phyloP scores from a whole-genome alignment of 2,888 invertebrate genomes.

The Drosophila paucipuncta region DNA sequence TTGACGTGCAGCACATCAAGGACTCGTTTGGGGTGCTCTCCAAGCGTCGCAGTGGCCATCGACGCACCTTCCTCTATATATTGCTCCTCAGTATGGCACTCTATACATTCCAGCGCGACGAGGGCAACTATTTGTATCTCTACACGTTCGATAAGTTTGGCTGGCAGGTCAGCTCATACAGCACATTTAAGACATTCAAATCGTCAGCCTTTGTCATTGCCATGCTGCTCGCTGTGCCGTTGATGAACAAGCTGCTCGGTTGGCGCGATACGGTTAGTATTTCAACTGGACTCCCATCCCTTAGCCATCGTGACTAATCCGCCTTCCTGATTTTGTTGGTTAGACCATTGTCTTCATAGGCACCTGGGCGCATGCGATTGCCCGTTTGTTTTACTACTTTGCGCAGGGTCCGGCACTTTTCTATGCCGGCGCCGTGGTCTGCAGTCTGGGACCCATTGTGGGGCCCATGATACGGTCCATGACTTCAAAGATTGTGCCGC shows the following conservation, averaged over 20 bases:
- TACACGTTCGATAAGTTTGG: conserved; percentile 90
- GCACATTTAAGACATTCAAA: conserved; percentile 91
- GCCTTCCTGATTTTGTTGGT: background rate
- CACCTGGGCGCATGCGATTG: conserved; percentile 89
- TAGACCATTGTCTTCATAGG: conserved; percentile 90
- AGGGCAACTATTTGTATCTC: conserved; percentile 90
- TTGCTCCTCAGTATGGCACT: conserved; percentile 91
- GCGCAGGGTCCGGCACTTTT: conserved; percentile 87
- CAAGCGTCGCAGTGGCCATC: conserved; percentile 87
- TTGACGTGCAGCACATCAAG: conserved; percentile 89
- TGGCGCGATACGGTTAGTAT: conserved; percentile 88
- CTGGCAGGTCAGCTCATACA: conserved; percentile 90
- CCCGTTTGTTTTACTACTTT: conserved; percentile 89
- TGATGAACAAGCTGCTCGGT: conserved; percentile 89
- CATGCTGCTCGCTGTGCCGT: conserved; percentile 90
- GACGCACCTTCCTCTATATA: conserved; percentile 89
- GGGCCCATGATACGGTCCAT: conserved; percentile 93
- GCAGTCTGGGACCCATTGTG: conserved; percentile 91
- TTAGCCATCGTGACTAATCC: background rate
- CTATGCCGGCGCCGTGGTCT: conserved; percentile 90
- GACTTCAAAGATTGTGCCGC: conserved; percentile 91
- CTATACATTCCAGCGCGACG: conserved; percentile 94
- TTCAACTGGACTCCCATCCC: background rate
- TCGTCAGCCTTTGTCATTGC: conserved; percentile 90
- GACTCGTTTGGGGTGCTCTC: conserved; percentile 88